phyloP scores from a whole-genome alignment of 2,888 invertebrate species.

The Coelopa pilipes region DNA sequence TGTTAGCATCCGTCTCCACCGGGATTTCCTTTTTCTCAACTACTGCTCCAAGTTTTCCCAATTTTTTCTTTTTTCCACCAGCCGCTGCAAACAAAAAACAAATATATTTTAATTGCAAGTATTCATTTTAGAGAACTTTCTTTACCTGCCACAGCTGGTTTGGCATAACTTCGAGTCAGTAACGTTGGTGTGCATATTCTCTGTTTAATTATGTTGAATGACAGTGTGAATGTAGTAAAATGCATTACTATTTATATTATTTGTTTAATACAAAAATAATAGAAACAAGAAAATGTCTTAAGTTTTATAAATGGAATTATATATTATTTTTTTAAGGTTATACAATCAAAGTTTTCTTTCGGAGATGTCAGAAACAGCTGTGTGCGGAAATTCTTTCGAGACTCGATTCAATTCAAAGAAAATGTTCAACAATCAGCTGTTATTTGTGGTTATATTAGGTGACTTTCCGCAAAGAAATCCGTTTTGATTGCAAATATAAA shows the following conservation, averaged over 20 bases:
- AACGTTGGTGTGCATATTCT: constrained; percentile 36
- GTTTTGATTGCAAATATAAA: no score
- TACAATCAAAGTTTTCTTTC: not conserved
- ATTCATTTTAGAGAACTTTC: no score
- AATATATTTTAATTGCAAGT: not conserved
- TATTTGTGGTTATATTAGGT: not conserved
- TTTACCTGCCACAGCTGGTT: constrained; percentile 34
- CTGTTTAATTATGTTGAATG: constrained; percentile 44
- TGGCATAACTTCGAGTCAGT: constrained; percentile 43
- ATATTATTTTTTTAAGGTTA: constrained; percentile 11
- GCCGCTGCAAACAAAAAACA: not conserved
- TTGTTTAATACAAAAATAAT: not conserved
- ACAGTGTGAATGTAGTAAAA: constrained; percentile 36
- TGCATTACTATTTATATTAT: constrained; percentile 38
- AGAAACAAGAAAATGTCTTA: no score
- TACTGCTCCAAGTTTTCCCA: constrained; percentile 72
- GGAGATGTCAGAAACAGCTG: constrained; percentile 12
- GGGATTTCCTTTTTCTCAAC: constrained; percentile 80
- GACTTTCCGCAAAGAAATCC: not conserved
- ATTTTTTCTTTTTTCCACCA: constrained; percentile 71
- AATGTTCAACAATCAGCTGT: not conserved
- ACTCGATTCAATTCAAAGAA: not conserved
- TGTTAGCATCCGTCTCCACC: constrained; percentile 85
- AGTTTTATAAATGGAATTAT: no score
- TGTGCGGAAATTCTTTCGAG: not conserved